A percentile compares a stretch with the other conserved stretches of the same genome.
These are phyloP conservation scores for Lepilemur ruficaudatus DNA, from an alignment of 2,797 vertebrate species.

Conservation along the genomic window DNA sequence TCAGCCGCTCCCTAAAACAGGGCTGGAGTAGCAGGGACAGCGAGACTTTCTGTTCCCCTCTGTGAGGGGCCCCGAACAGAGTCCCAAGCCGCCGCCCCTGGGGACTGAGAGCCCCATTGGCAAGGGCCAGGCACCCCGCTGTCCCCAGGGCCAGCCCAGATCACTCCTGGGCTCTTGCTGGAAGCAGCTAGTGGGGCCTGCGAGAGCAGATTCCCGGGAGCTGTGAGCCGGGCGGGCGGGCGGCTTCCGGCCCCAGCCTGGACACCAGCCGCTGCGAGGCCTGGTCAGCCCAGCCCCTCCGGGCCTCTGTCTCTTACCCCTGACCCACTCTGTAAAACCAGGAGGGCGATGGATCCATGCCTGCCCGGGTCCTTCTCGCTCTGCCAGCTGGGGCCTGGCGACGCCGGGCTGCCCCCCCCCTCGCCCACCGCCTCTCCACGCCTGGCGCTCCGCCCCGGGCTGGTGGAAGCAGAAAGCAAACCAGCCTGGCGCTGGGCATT, in stretches of 20 bases:
- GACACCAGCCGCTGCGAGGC: too few species aligned
- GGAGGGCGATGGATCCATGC: too few species aligned
- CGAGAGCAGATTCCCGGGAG: background rate
- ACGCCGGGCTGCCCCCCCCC: background rate
- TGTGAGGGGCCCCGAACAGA: background rate
- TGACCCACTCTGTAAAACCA: background rate
- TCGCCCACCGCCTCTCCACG: background rate
- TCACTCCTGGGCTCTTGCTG: background rate
- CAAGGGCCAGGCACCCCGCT: background rate
- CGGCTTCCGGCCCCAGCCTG: too few species aligned
- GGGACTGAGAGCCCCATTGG: rapidly evolving
- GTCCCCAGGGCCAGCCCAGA: background rate
- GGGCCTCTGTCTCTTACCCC: background rate
- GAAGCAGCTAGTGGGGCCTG: too few species aligned
- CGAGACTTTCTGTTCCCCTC: rapidly evolving
- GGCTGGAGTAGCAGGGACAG: rapidly evolving
- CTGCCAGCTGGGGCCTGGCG: background rate
- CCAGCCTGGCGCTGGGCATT: rapidly evolving
- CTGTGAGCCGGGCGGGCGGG: rapidly evolving
- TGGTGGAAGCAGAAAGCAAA: background rate
- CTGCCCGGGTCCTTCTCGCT: background rate
- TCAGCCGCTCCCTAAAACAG: rapidly evolving
- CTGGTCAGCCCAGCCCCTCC: background rate
- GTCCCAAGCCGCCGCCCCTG: too few species aligned
- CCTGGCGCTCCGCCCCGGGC: rapidly evolving